phyloP scores from a whole-genome alignment of 2,888 invertebrate species.

The Limnephilus lunatus region DNA sequence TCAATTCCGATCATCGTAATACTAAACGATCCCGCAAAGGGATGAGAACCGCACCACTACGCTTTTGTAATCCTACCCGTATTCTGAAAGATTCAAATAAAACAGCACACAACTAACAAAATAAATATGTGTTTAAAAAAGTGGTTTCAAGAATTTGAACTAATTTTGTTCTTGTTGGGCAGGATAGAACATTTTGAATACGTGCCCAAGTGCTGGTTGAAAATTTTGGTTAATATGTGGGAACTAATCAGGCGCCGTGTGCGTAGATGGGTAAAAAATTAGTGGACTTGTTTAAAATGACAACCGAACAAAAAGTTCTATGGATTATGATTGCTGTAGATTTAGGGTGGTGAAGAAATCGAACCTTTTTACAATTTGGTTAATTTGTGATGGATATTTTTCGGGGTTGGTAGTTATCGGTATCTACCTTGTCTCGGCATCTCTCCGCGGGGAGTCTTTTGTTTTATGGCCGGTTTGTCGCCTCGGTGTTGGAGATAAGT shows the following conservation, averaged over 20 bases:
- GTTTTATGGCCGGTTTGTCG: slow-evolving; percentile 79
- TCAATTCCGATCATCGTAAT: neutral
- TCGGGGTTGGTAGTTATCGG: slow-evolving; percentile 5
- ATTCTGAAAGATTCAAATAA: neutral
- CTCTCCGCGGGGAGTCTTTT: slow-evolving; percentile 70
- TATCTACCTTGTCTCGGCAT: slow-evolving; percentile 34
- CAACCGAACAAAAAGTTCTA: slow-evolving; percentile 3
- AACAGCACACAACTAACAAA: neutral
- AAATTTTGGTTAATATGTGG: slow-evolving; percentile 21
- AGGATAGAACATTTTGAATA: neutral
- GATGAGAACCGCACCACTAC: neutral
- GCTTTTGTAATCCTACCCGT: slow-evolving; percentile 20
- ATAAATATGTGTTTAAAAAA: neutral
- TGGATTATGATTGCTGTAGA: neutral
- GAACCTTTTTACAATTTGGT: slow-evolving; percentile 19
- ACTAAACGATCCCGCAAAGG: slow-evolving; percentile 2
- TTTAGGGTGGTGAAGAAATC: neutral
- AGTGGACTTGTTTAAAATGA: neutral
- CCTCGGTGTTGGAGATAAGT: slow-evolving; percentile 70
- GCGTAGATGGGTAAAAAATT: slow-evolving; percentile 11
- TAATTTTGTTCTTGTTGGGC: neutral
- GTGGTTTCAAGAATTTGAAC: neutral
- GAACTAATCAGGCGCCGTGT: slow-evolving; percentile 47
- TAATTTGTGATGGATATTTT: neutral
- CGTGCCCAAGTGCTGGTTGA: neutral